Evolutionary conservation across 2,888 invertebrate species (phyloP).

Genomic region (Troides helena): DNA sequence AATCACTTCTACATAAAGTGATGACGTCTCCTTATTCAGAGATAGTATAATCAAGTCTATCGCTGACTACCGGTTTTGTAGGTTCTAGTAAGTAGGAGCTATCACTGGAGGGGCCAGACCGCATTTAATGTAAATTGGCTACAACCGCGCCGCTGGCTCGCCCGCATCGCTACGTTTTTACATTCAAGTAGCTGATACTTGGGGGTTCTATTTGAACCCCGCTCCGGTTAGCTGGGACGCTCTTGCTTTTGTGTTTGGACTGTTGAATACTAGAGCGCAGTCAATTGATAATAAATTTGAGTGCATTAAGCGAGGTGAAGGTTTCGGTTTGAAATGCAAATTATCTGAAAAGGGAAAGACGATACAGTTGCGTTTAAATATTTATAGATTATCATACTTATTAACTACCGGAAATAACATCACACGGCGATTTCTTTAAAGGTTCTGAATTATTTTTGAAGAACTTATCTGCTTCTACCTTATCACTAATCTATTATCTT

Average conservation of each 20-base stretch:
- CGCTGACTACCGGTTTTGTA: constrained; percentile 36
- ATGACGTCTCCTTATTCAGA: constrained; percentile 38
- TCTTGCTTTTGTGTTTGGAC: constrained; percentile 64
- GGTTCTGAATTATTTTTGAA: no score
- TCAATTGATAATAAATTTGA: constrained; percentile 59
- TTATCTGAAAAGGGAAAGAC: constrained; percentile 29
- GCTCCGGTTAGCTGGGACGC: constrained; percentile 59
- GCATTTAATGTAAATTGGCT: constrained; percentile 77
- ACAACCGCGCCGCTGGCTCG: constrained; percentile 49
- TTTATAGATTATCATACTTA: constrained; percentile 2
- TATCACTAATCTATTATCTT: constrained; percentile 31
- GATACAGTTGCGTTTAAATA: constrained; percentile 24
- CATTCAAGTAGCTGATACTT: constrained; percentile 72
- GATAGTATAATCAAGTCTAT: constrained; percentile 39
- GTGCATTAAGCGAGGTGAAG: constrained; percentile 43
- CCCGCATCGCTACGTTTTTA: constrained; percentile 69
- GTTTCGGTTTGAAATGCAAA: constrained; percentile 29
- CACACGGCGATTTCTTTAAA: constrained; percentile 15
- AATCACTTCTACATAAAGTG: constrained; percentile 29
- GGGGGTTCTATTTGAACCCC: constrained; percentile 63
- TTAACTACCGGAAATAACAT: constrained; percentile 25
- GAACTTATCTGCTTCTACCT: constrained; percentile 31
- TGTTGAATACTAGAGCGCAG: constrained; percentile 60
- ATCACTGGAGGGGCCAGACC: constrained; percentile 66
- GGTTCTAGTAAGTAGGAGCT: constrained; percentile 60